Percentiles rank a stretch among this genome's conserved stretches.
Conservation (phyloP, 2,797 vertebrate species). For the Limnodromus scolopaceus region DNA sequence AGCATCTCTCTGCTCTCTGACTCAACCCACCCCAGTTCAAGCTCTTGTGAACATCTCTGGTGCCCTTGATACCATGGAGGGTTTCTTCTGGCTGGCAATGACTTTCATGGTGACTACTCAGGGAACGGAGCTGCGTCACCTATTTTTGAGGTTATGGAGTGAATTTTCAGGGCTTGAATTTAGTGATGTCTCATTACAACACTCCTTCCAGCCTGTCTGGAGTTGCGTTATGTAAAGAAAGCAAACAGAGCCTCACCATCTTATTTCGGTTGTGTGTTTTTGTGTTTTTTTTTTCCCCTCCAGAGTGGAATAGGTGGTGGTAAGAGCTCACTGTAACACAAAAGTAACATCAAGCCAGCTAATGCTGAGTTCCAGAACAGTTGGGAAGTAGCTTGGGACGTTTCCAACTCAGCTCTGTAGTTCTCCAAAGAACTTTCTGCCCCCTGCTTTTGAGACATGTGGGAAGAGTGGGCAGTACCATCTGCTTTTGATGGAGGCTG, state of each 20-base stretch:
- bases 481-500: constrained; percentile 59
- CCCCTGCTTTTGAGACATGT: constrained; percentile 54
- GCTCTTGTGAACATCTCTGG: background rate
- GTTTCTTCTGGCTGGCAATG: background rate
- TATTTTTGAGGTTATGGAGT: background rate
- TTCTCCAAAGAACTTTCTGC: constrained; percentile 43
- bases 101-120: background rate
- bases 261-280: background rate
- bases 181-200: background rate
- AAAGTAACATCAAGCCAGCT: background rate
- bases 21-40: accelerated
- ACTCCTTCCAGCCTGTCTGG: background rate
- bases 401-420: constrained; percentile 44
- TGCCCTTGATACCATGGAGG: background rate
- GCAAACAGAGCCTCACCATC: background rate
- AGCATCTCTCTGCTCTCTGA: background rate
- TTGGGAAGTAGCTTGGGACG: constrained; percentile 45
- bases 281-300: background rate
- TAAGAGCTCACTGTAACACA: background rate
- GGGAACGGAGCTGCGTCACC: background rate
- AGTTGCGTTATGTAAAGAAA: background rate
- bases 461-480: constrained; percentile 68
- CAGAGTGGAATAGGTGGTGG: background rate
- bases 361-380: constrained; percentile 26
- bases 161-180: background rate